Conservation (phyloP, 2,797 vertebrate genomes). For the Coregonus ussuriensis region DNA sequence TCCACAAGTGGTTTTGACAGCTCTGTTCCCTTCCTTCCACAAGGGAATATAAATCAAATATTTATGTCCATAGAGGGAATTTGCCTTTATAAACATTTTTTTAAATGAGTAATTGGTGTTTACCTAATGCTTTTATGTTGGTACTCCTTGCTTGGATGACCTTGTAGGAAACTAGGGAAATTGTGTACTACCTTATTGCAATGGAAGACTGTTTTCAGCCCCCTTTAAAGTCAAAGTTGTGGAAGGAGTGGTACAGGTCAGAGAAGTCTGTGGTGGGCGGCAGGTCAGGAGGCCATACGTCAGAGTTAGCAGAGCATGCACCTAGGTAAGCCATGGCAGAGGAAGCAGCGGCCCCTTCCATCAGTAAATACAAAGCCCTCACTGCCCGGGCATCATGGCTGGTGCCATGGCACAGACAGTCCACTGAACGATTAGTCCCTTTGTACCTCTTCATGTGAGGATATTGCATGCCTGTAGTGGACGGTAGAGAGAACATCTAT, state of each 20-base stretch:
- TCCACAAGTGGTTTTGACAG: not conserved
- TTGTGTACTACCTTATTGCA: not conserved
- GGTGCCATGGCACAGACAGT: conserved; percentile 73
- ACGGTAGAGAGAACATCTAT: not conserved
- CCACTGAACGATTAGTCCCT: conserved; percentile 40
- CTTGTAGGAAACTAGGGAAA: not conserved
- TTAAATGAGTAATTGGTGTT: too few species aligned
- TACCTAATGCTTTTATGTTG: not conserved
- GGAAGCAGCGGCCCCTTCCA: conserved; percentile 76
- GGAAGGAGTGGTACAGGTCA: conserved; percentile 57
- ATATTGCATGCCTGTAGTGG: conserved; percentile 52
- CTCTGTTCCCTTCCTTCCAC: not conserved
- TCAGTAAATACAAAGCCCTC: conserved; percentile 73
- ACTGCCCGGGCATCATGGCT: conserved; percentile 60
- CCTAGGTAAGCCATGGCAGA: conserved; percentile 76
- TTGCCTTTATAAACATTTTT: not conserved
- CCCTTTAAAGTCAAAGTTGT: conserved; percentile 72
- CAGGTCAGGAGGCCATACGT: conserved; percentile 56
- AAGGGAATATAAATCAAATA: not conserved
- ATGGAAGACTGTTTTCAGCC: conserved; percentile 2
- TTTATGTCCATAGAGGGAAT: too few species aligned
- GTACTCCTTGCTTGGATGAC: not conserved
- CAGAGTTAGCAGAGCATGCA: conserved; percentile 59
- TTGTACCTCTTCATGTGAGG: conserved; percentile 43
- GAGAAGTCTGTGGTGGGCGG: conserved; percentile 56